phyloP scores from a whole-genome alignment of 2,113 vertebrate species.

The Amazona vittata region DNA sequence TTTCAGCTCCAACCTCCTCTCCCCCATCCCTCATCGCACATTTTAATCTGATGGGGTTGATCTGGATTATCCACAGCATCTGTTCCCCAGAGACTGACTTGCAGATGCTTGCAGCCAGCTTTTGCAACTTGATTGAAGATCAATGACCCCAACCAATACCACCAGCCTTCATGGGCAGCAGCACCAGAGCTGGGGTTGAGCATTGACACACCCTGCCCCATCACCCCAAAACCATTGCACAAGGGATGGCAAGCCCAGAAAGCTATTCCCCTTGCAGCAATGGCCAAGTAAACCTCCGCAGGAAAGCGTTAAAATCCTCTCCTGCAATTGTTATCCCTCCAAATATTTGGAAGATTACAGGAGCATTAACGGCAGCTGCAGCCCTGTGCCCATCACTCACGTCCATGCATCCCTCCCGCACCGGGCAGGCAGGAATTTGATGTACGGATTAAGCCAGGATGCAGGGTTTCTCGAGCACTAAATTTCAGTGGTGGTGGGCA shows the following conservation, averaged over 20 bases:
- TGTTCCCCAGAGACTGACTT: conserved; percentile 55
- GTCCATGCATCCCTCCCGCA: background rate
- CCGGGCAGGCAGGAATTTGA: background rate
- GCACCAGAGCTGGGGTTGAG: accelerated
- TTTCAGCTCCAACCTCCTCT: background rate
- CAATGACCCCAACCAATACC: background rate
- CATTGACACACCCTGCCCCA: background rate
- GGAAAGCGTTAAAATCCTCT: conserved; percentile 35
- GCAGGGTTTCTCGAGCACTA: background rate
- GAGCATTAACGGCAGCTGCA: conserved; percentile 11
- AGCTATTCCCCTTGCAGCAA: background rate
- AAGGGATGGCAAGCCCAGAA: accelerated
- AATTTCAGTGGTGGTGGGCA: background rate
- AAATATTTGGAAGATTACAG: conserved; percentile 57
- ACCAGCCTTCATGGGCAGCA: background rate
- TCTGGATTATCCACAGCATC: conserved; percentile 74
- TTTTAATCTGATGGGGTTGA: conserved; percentile 68
- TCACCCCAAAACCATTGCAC: background rate
- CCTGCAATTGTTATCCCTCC: conserved; percentile 47
- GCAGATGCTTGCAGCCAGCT: conserved; percentile 56
- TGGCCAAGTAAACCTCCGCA: background rate
- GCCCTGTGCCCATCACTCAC: background rate
- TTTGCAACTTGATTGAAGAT: background rate
- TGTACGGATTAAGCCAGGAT: conserved; percentile 2
- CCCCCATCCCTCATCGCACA: background rate